Conservation (phyloP, 2,888 invertebrate genomes). For the Peribatodes rhomboidaria region DNA sequence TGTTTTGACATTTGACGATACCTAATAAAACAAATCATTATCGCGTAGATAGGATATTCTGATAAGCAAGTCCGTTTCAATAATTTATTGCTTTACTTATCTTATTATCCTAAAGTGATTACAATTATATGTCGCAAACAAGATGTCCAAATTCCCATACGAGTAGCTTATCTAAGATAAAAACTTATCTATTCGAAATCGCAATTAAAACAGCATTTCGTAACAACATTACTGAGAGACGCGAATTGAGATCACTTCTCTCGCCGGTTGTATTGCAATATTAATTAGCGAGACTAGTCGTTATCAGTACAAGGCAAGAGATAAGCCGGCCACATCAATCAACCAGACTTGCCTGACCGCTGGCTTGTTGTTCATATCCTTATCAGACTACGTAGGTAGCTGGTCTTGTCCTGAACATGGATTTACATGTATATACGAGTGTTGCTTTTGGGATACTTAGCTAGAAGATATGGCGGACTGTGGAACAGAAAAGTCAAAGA, state of each 20-base stretch:
- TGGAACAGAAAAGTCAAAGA: too few relatives aligned
- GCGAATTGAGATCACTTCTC: conserved; percentile 2
- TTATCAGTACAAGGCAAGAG: conserved; percentile 30
- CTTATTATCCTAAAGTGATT: too few relatives aligned
- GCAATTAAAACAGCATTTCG: neutral
- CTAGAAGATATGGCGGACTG: too few relatives aligned
- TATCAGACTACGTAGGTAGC: neutral
- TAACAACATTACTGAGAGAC: neutral
- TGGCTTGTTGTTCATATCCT: conserved; percentile 2
- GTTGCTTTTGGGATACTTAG: too few relatives aligned
- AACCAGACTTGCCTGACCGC: conserved; percentile 21
- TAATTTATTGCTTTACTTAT: too few relatives aligned
- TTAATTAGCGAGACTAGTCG: conserved; percentile 33
- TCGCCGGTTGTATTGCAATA: conserved; percentile 27
- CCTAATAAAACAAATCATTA: too few relatives aligned
- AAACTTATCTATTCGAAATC: neutral
- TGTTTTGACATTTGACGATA: too few relatives aligned
- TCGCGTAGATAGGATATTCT: too few relatives aligned
- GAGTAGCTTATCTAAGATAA: neutral
- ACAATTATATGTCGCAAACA: too few relatives aligned
- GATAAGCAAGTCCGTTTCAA: too few relatives aligned
- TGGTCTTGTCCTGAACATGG: neutral
- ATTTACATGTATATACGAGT: neutral
- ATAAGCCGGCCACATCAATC: conserved; percentile 34
- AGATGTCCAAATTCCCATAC: too few relatives aligned